Evolutionary conservation across 2,797 vertebrate species (phyloP), one percentile per base, ranked within the genome.

Genomic region (Pseudomugil tenellus): DNA sequence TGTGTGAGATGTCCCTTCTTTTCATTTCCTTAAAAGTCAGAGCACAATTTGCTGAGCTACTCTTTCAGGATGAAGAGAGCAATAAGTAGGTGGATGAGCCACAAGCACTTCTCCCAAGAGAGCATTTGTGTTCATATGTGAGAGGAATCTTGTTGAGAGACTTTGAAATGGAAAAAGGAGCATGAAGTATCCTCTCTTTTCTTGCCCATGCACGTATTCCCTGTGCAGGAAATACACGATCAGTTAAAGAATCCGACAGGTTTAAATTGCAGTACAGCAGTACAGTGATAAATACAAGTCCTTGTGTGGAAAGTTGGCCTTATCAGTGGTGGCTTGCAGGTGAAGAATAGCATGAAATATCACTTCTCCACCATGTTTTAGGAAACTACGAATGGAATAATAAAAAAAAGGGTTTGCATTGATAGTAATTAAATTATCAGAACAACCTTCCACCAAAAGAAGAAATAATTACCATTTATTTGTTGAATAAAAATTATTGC

Each of bases 61-160:
- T 35, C 34, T 77, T 77, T 61, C 37, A 77, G 49, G 41, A 71
- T 78, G 66, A 72, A 54, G 68, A 55, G 35, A 65, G 49, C 3
- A 59, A 56, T 78, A 67, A 80, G 61, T 39, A 59, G 26, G 51
- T 14, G 3, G 49, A 77, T 65, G 66, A 76, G 69, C 23, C 68
- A 60, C 61, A 46, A 35, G 46, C 79, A 76, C 63, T 59, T 63
- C 37, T 58, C 51, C 31, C 41, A 12, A 21, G 67, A 74, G 51
- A 59, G 60, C 65, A 63, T 73, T 74, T 58, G 1, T 51, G 31
- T 60, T 68, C 41, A 72, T 52, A 35, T 65, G 63, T 25, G 58
- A 58, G 72, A 79, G 56, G 41, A 28, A 28, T n/a, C 28, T 63
- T 16, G 4, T 17, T 25, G 57, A 63, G 52, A 52, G 55, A 54